These are phyloP conservation scores for Zoroaster sp. DNA, from an alignment of 53 echinoderm and acorn worm genomes.

Conservation along the genomic window DNA sequence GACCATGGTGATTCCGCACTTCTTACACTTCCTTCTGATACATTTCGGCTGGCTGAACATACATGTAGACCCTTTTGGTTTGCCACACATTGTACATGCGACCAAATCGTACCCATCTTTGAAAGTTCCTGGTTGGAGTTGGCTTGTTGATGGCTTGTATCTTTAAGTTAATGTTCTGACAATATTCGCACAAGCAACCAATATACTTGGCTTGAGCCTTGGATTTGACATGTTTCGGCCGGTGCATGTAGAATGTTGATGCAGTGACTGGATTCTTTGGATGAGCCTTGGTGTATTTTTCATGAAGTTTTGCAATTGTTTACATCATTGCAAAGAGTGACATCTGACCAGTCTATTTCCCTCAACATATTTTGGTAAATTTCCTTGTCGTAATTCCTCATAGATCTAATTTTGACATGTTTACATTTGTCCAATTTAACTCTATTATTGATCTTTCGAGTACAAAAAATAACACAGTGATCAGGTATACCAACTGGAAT, in stretches of 20 bases:
- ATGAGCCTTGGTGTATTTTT: conserved; percentile 18
- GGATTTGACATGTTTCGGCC: conserved; percentile 57
- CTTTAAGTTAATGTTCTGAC: conserved; percentile 60
- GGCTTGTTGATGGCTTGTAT: conserved; percentile 32
- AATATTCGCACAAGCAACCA: conserved; percentile 71
- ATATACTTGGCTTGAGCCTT: conserved; percentile 41
- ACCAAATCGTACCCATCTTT: conserved; percentile 23
- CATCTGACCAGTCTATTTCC: no score
- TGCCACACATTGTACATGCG: conserved; percentile 38
- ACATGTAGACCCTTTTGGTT: background rate
- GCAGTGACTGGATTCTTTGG: conserved; percentile 44
- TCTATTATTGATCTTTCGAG: no score
- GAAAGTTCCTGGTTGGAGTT: conserved; percentile 20
- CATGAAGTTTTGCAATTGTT: conserved; percentile 8
- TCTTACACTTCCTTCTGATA: conserved; percentile 19
- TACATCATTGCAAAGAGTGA: no score
- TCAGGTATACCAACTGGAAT: no score
- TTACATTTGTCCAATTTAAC: no score
- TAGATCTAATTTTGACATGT: no score
- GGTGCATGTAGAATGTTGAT: conserved; percentile 30
- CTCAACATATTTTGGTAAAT: no score
- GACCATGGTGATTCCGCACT: background rate
- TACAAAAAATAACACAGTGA: no score
- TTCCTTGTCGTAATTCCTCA: no score
- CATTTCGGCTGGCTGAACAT: conserved; percentile 35